Conservation (phyloP, 2,113 vertebrate species). For the Mobula birostris region DNA sequence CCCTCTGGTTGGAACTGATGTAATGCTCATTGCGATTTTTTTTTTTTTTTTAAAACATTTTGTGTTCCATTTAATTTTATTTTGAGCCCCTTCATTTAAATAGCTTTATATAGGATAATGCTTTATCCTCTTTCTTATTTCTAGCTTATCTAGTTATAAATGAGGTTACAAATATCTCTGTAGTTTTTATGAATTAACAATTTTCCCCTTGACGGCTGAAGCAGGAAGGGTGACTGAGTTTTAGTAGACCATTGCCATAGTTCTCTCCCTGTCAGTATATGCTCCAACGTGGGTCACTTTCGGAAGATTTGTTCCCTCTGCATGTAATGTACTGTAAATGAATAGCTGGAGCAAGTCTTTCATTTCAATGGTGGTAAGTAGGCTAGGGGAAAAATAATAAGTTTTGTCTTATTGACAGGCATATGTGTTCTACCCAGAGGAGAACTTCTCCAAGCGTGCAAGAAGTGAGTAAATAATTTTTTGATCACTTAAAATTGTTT, state of each 20-base stretch:
- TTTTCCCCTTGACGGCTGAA: not conserved
- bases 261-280: not conserved
- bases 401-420: slow-evolving; percentile 19
- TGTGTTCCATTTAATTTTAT: not conserved
- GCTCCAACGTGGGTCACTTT: not conserved
- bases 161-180: not conserved
- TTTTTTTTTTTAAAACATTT: not conserved
- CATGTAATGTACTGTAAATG: not conserved
- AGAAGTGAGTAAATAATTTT: slow-evolving; percentile 30
- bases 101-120: not conserved
- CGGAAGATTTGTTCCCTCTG: not conserved
- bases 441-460: not conserved
- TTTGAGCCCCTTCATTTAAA: not conserved
- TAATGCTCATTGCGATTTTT: not conserved
- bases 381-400: not conserved
- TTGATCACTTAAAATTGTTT: not conserved
- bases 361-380: not conserved
- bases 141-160: not conserved
- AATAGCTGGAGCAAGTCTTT: not conserved
- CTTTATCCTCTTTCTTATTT: not conserved
- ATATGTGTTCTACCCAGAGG: slow-evolving; percentile 22
- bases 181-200: not conserved
- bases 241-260: not conserved
- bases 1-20: not conserved
- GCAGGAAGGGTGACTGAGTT: not conserved